Percentiles rank a stretch among this genome's conserved stretches.
phyloP scores from a whole-genome alignment of 2,797 vertebrate genomes.

The Betta splendens region DNA sequence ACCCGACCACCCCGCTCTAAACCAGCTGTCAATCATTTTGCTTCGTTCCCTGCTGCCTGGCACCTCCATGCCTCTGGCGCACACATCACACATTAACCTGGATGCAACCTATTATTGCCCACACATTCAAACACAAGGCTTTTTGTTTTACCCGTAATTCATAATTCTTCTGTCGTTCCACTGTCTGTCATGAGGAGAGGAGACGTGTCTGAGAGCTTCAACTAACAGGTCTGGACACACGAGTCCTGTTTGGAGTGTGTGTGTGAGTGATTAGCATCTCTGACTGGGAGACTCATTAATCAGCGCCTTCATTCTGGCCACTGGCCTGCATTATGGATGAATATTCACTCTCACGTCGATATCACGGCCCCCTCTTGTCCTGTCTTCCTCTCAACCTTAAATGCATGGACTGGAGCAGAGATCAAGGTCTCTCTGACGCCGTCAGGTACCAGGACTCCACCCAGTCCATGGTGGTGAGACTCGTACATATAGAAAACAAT shows the following conservation, averaged over 20 bases:
- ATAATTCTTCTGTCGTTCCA: neutral
- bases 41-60: neutral
- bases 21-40: constrained; percentile 63
- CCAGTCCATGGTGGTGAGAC: too few species aligned
- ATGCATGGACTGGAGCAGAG: constrained; percentile 3
- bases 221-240: constrained; percentile 25
- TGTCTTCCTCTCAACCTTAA: constrained; percentile 37
- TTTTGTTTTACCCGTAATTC: neutral
- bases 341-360: constrained; percentile 39
- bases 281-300: constrained; percentile 52
- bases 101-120: neutral
- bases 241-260: constrained; percentile 29
- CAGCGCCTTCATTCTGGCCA: constrained; percentile 48
- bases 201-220: constrained; percentile 11
- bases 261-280: constrained; percentile 55
- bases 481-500: too few species aligned
- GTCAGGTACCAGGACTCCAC: too few species aligned
- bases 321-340: constrained; percentile 52
- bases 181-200: neutral
- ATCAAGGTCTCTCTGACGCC: too few species aligned
- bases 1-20: constrained; percentile 57
- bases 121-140: neutral
- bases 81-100: neutral
- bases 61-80: neutral
- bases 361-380: constrained; percentile 34